A percentile compares a stretch with the other conserved stretches of the same genome.
These are phyloP conservation scores for Caenorhabditis afra DNA, from an alignment of 2,888 invertebrate genomes.

Conservation along the genomic window DNA sequence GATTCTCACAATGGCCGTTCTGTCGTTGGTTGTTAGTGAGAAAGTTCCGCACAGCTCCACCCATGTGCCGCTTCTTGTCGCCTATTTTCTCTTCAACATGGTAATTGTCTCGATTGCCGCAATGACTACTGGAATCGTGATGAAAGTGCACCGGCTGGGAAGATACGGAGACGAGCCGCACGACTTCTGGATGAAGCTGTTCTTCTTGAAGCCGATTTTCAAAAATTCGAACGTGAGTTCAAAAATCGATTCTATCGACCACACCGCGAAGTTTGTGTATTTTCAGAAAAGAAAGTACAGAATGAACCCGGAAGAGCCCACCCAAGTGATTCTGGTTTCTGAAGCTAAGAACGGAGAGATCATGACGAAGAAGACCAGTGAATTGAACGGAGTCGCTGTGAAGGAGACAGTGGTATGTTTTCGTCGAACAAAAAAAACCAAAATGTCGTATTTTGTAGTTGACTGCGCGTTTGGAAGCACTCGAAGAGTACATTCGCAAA, in stretches of 20 bases:
- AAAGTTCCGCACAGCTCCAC: slow-evolving; percentile 79
- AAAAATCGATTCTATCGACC: too few species aligned
- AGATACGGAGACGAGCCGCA: slow-evolving; percentile 73
- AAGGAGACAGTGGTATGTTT: slow-evolving; percentile 38
- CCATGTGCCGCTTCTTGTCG: slow-evolving; percentile 76
- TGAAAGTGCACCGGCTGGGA: slow-evolving; percentile 74
- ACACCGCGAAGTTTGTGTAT: background rate
- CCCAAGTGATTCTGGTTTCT: slow-evolving; percentile 53
- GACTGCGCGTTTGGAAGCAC: slow-evolving; percentile 52
- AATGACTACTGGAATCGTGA: slow-evolving; percentile 75
- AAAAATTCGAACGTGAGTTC: slow-evolving; percentile 24
- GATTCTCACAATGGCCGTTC: slow-evolving; percentile 79
- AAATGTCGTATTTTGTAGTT: slow-evolving; percentile 14
- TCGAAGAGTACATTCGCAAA: slow-evolving; percentile 66
- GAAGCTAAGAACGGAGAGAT: slow-evolving; percentile 55
- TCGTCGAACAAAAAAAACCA: background rate
- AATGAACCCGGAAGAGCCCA: slow-evolving; percentile 61
- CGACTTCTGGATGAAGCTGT: slow-evolving; percentile 66
- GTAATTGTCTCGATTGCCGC: slow-evolving; percentile 75
- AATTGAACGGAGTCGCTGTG: slow-evolving; percentile 37
- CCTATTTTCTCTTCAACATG: slow-evolving; percentile 80
- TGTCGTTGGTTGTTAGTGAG: slow-evolving; percentile 78
- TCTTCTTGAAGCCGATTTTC: slow-evolving; percentile 62
- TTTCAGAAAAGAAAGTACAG: slow-evolving; percentile 50
- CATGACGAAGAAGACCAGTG: slow-evolving; percentile 25